Percentiles rank a stretch among this genome's conserved stretches.
phyloP scores from a whole-genome alignment of 53 echinoderm and acorn worm species.

The Hippasteria phrygiana region DNA sequence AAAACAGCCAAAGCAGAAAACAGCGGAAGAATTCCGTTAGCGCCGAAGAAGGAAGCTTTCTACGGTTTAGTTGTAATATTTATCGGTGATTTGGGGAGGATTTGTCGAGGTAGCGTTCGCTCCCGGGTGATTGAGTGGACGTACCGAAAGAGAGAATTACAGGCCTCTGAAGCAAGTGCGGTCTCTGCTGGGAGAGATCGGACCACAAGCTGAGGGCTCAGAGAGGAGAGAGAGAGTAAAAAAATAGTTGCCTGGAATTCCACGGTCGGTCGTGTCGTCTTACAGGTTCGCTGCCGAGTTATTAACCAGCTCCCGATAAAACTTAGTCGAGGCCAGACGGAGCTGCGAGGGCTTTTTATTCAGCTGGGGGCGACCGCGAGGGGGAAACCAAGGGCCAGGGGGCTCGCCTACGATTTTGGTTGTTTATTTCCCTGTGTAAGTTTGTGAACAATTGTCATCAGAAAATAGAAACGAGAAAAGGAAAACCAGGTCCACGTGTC shows the following conservation, averaged over 20 bases:
- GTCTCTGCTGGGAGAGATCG: background rate
- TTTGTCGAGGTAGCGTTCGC: background rate
- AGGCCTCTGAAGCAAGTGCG: background rate
- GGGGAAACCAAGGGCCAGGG: background rate
- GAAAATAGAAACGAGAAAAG: background rate
- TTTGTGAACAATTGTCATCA: background rate
- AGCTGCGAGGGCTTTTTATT: constrained; percentile 25
- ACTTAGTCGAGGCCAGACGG: constrained; percentile 41
- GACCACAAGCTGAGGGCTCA: constrained; percentile 33
- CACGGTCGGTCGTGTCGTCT: constrained; percentile 59
- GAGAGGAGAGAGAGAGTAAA: background rate
- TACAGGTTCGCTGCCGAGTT: constrained; percentile 27
- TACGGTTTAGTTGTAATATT: background rate
- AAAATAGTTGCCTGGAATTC: constrained; percentile 34
- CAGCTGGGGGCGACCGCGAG: background rate
- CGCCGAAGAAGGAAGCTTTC: background rate
- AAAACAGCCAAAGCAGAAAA: background rate
- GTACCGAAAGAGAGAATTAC: background rate
- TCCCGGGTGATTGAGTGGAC: background rate
- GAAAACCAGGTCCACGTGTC: background rate
- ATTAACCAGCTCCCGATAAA: background rate
- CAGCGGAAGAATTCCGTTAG: background rate
- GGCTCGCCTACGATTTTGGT: background rate
- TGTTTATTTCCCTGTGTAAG: background rate
- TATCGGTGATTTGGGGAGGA: background rate